A percentile compares a stretch with the other conserved stretches of the same genome.
These are phyloP conservation scores for Trichonephila clavata DNA, from an alignment of 1,140 invertebrate genomes.

Conservation along the genomic window DNA sequence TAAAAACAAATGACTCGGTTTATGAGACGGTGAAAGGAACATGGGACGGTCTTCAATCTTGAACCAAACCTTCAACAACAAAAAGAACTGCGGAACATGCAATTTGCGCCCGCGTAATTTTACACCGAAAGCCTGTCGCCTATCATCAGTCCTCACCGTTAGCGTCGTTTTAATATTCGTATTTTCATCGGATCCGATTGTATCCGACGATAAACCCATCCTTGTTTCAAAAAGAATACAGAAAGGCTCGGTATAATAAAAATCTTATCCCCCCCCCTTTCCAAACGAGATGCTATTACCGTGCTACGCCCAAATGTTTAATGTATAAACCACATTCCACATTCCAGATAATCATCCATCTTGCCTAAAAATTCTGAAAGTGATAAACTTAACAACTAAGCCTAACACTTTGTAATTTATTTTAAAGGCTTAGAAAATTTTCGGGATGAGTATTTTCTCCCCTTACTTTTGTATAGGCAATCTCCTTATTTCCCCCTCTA, in stretches of 20 bases:
- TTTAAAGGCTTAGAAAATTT: conserved; percentile 42
- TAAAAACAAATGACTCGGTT: too few species aligned
- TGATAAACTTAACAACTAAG: conserved; percentile 73
- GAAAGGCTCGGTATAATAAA: conserved; percentile 46
- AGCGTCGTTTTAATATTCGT: conserved; percentile 66
- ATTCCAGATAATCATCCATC: conserved; percentile 46
- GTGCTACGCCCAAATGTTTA: conserved; percentile 74
- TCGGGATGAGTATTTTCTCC: not conserved
- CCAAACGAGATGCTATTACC: conserved; percentile 54
- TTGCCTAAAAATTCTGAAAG: conserved; percentile 57
- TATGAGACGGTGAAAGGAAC: too few species aligned
- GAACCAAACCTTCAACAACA: not conserved
- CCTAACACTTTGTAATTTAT: conserved; percentile 70
- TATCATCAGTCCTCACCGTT: conserved; percentile 27
- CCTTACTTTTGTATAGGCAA: not conserved
- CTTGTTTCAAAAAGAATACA: conserved; percentile 43
- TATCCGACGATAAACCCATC: conserved; percentile 61
- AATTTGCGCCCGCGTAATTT: conserved; percentile 52
- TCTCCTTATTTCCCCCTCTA: not conserved
- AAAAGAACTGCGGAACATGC: not conserved
- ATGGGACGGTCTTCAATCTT: not conserved
- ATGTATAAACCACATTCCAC: conserved; percentile 74
- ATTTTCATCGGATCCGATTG: conserved; percentile 60
- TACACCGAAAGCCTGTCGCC: not conserved
- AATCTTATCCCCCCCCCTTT: conserved; percentile 27